A percentile compares a stretch with the other conserved stretches of the same genome.
phyloP scores from a whole-genome alignment of 2,888 invertebrate species.

The Latrodectus hesperus region DNA sequence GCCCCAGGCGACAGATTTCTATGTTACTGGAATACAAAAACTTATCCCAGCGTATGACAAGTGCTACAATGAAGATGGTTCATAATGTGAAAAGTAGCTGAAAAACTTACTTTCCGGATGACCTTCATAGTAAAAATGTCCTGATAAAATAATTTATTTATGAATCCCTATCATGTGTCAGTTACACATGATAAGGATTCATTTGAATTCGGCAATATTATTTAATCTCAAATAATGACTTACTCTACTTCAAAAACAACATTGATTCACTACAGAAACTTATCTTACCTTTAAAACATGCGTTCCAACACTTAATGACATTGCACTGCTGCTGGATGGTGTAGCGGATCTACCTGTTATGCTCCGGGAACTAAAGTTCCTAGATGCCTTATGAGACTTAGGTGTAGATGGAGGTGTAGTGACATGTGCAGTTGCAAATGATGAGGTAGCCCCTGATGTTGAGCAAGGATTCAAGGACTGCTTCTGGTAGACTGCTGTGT shows the following conservation, averaged over 20 bases:
- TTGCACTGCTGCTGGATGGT: neutral
- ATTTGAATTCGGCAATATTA: neutral
- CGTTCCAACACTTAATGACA: neutral
- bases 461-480: neutral
- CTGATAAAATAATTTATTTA: neutral
- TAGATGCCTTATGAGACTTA: neutral
- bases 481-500: neutral
- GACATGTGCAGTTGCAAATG: neutral
- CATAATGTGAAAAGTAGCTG: neutral
- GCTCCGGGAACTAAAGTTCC: neutral
- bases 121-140: neutral
- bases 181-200: neutral
- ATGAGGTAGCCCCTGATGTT: neutral
- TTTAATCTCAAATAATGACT: too few relatives aligned
- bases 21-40: neutral
- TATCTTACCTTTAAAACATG: neutral
- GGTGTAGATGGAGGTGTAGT: neutral
- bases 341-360: neutral
- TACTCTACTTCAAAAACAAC: too few relatives aligned
- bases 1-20: neutral
- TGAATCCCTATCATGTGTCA: neutral
- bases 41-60: neutral
- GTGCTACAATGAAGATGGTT: neutral
- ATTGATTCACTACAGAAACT: neutral
- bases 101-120: neutral